phyloP scores from a whole-genome alignment of 1,140 invertebrate species.

The Danaus melanippus region DNA sequence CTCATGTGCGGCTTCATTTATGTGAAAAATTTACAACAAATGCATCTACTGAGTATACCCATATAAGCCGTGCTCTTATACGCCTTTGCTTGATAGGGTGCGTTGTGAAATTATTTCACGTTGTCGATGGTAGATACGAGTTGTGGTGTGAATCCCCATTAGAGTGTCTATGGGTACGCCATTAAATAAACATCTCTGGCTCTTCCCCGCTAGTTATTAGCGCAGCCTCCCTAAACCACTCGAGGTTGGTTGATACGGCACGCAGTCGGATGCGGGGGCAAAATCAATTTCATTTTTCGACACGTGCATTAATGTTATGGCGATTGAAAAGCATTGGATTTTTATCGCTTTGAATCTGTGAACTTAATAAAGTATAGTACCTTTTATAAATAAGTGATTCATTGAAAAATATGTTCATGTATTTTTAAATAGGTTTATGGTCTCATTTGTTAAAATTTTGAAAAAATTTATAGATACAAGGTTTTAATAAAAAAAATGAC shows the following conservation, averaged over 20 bases:
- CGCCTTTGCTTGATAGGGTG: constrained; percentile 5
- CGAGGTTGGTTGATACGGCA: constrained; percentile 62
- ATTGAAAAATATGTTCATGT: too few species aligned
- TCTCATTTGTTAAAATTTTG: too few species aligned
- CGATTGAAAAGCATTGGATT: constrained; percentile 38
- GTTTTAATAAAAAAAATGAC: too few species aligned
- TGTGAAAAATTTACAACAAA: too few species aligned
- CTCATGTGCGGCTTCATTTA: too few species aligned
- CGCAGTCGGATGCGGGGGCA: constrained; percentile 56
- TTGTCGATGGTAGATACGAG: constrained; percentile 34
- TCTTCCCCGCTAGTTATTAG: constrained; percentile 63
- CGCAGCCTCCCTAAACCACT: constrained; percentile 57
- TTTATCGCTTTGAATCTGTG: constrained; percentile 16
- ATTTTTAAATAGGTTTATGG: too few species aligned
- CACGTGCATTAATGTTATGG: constrained; percentile 63
- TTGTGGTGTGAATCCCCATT: constrained; percentile 53
- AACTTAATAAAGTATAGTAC: constrained; percentile 5
- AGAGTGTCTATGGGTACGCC: constrained; percentile 60
- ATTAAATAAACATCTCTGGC: constrained; percentile 70
- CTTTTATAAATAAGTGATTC: too few species aligned
- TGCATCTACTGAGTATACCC: too few species aligned
- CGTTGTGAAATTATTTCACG: constrained; percentile 42
- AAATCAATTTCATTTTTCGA: constrained; percentile 71
- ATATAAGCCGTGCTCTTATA: too few species aligned
- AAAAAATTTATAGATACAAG: too few species aligned